Conservation (phyloP, 2,888 invertebrate genomes). For the Orthosia cruda region DNA sequence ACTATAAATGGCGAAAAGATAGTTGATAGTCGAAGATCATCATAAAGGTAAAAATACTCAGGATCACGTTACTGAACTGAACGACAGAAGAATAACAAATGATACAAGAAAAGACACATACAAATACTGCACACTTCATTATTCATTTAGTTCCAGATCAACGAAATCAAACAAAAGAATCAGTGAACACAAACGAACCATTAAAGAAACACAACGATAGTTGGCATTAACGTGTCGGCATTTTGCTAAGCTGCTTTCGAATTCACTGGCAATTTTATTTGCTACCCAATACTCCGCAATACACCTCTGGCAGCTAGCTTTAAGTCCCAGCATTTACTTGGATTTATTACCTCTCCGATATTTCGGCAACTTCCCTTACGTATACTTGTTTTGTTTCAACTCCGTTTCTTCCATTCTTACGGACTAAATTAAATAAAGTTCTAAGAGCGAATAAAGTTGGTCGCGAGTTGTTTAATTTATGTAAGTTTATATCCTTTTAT, state of each 20-base stretch:
- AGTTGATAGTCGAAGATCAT: background rate
- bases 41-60: background rate
- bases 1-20: background rate
- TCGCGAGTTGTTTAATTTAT: constrained; percentile 59
- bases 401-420: constrained; percentile 57
- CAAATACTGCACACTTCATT: constrained; percentile 33
- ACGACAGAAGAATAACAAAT: constrained; percentile 29
- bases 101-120: background rate
- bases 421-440: constrained; percentile 65
- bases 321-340: constrained; percentile 63
- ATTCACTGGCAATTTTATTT: constrained; percentile 60
- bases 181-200: constrained; percentile 29
- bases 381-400: constrained; percentile 56
- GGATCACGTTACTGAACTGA: background rate
- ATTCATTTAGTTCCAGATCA: constrained; percentile 40
- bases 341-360: constrained; percentile 70
- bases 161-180: constrained; percentile 45
- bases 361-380: constrained; percentile 63
- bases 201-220: constrained; percentile 52
- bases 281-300: constrained; percentile 48
- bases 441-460: constrained; percentile 37
- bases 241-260: constrained; percentile 58
- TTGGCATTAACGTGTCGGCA: constrained; percentile 60
- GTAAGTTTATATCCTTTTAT: constrained; percentile 52
- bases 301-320: constrained; percentile 62